Conservation (phyloP, 2,113 vertebrate genomes). For the Actinemys pallida region DNA sequence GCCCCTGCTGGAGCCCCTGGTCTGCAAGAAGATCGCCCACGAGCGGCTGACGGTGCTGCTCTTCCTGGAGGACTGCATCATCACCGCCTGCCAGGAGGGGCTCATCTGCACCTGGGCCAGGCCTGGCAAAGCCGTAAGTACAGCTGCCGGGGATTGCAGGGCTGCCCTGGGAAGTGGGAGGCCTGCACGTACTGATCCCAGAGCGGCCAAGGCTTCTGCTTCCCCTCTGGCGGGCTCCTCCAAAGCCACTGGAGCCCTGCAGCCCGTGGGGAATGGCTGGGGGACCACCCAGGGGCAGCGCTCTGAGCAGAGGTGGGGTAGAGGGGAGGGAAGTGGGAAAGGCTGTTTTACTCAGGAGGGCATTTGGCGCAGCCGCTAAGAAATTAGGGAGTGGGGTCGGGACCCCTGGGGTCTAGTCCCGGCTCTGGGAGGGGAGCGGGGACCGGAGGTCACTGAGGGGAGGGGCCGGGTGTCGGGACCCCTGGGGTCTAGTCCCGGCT, state of each 20-base stretch:
- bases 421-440: neutral
- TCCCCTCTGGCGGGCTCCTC: conserved; percentile 14
- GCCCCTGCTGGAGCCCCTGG: conserved; percentile 91
- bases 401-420: too few species aligned
- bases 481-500: too few species aligned
- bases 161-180: neutral
- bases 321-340: neutral
- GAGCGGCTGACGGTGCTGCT: conserved; percentile 92
- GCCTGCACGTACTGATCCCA: neutral
- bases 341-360: neutral
- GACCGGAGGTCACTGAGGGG: too few species aligned
- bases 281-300: too few species aligned
- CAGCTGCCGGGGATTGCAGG: neutral
- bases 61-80: conserved; percentile 94
- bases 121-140: conserved; percentile 88
- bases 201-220: neutral
- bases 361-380: neutral
- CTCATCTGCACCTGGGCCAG: conserved; percentile 94
- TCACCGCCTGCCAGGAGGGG: conserved; percentile 93
- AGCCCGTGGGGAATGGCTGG: too few species aligned
- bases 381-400: neutral
- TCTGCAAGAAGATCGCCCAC: conserved; percentile 95
- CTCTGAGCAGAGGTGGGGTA: neutral
- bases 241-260: neutral
- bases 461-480: too few species aligned